Base-by-base conservation (phyloP, 2,888 invertebrate species). In the Pantelozetes paolii region DNA sequence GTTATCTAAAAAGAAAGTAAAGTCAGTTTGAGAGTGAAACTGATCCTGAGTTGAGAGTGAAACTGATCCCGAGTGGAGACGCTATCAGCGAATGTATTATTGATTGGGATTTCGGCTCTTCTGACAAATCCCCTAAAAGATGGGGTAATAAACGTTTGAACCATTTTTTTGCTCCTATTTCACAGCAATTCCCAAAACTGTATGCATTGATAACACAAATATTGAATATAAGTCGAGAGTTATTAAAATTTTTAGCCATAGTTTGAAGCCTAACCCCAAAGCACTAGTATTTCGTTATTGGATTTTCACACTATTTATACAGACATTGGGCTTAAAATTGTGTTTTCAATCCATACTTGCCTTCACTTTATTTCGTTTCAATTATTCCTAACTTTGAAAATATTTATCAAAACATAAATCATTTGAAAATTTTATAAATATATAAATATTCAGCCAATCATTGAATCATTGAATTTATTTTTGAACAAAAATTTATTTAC, bases 31-130 rank as follows among this genome's bases (percentile, higher is more conserved):
- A n/a, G n/a, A n/a, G n/a, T n/a, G n/a, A n/a, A n/a, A 5, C 1
- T 62, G 62, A 1, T 9, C 30, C 1, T 5, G 2, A 18, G 32
- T 11, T 57, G 9, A 62, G 26, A 30, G 62, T 62, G 13, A 1
- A 30, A 62, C 18, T 30, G 32, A 30, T 62, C 30, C 62, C 62
- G 62, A 62, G 62, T 62, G 62, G 62, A 62, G 62, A 62, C 62
- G 62, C 62, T 62, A 18, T 62, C 30, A 5, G 62, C 62, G 15
- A 62, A 30, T 26, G 23, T 18, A 30, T 62, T 62, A 62, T 62
- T 62, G 28, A 62, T 62, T 62, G 18, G 15, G n/a, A n/a, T n/a
- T 62, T 57, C 28, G 57, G 20, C 5, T 57, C 28, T 28, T 5
- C 23, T 62, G 62, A 62, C 62, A 32, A 32, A 28, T 62, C 20